phyloP scores from a whole-genome alignment of 2,113 vertebrate species.

The Microcebus murinus region DNA sequence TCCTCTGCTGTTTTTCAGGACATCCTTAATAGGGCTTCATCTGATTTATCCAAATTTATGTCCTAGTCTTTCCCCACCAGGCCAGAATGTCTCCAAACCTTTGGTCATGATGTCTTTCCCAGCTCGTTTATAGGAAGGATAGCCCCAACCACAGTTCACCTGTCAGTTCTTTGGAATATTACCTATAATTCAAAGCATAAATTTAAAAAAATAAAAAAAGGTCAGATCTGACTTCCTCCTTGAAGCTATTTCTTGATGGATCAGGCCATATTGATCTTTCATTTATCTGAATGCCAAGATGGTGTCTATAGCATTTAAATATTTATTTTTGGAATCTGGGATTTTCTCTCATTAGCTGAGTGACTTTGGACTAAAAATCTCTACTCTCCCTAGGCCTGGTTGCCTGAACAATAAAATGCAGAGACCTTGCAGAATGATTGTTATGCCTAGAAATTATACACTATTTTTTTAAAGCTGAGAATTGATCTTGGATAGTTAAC shows the following conservation, averaged over 20 bases:
- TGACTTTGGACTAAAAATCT: neutral
- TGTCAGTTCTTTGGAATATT: neutral
- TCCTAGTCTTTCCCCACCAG: neutral
- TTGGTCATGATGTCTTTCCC: neutral
- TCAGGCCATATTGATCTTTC: neutral
- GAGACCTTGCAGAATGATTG: neutral
- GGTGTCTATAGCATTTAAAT: neutral
- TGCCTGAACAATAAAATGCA: neutral
- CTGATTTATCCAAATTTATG: constrained; percentile 71
- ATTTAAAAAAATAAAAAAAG: neutral
- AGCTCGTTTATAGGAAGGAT: neutral
- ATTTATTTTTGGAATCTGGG: neutral
- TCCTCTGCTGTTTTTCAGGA: constrained; percentile 55
- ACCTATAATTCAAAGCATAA: neutral
- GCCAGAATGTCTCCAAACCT: constrained; percentile 13
- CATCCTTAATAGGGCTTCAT: constrained; percentile 45
- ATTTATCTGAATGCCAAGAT: neutral
- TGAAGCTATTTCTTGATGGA: neutral
- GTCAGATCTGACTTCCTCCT: neutral
- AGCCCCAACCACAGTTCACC: neutral
- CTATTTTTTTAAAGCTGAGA: neutral
- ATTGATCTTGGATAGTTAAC: neutral
- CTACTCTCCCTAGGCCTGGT: neutral
- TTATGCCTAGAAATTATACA: neutral
- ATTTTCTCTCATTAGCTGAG: neutral